phyloP scores from a whole-genome alignment of 2,113 vertebrate genomes.

The Choloepus hoffmanni region DNA sequence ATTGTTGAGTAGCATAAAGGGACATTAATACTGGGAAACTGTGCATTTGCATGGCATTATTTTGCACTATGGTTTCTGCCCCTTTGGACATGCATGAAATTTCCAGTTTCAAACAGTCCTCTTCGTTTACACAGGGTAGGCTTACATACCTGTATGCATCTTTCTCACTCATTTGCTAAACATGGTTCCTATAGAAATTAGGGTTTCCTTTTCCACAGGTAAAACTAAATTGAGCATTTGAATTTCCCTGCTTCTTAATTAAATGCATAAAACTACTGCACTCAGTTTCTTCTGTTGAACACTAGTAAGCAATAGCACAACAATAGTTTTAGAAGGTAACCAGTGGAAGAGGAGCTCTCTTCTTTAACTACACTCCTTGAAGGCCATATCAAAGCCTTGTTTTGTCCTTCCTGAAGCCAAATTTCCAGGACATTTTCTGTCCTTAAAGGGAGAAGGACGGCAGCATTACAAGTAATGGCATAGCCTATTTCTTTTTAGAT shows the following conservation, averaged over 20 bases:
- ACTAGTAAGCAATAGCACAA: background rate
- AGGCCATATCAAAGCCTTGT: background rate
- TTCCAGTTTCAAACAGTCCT: background rate
- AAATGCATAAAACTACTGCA: background rate
- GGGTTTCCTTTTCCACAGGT: background rate
- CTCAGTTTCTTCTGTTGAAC: background rate
- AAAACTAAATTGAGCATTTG: background rate
- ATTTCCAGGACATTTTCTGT: background rate
- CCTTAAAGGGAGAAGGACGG: background rate
- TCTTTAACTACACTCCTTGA: background rate
- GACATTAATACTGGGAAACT: slow-evolving; percentile 4
- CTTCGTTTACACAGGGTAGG: background rate
- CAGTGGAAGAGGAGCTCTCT: background rate
- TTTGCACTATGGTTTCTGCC: background rate
- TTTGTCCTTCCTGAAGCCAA: background rate
- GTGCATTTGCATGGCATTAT: background rate
- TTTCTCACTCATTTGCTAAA: background rate
- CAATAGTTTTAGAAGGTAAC: background rate
- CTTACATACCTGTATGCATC: background rate
- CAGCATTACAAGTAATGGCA: background rate
- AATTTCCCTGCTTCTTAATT: background rate
- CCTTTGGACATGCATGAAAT: background rate
- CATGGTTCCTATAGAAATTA: background rate
- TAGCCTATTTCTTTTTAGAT: background rate
- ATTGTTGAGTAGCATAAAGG: background rate